A percentile compares a stretch with the other conserved stretches of the same genome.
Conservation (phyloP, 2,113 vertebrate species). For the Penelope pileata region DNA sequence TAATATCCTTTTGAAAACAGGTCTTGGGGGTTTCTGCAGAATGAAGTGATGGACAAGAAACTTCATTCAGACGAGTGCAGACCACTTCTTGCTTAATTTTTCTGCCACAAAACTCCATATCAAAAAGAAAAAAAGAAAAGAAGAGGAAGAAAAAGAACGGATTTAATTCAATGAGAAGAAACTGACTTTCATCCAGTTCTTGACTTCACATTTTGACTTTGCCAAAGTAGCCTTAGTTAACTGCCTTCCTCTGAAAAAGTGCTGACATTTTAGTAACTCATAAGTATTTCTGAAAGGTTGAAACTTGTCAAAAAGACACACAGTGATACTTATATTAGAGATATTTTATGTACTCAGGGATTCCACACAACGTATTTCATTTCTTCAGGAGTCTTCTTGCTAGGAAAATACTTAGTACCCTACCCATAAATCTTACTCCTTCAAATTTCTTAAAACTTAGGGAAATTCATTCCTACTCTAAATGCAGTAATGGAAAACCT, state of each 20-base stretch:
- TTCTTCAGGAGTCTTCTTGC: neutral
- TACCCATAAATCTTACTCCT: neutral
- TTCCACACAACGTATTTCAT: neutral
- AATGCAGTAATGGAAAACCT: neutral
- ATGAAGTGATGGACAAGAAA: neutral
- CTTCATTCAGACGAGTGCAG: fast-evolving
- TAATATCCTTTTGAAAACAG: neutral
- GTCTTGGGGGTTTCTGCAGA: neutral
- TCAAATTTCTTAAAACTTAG: neutral
- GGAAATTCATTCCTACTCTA: neutral
- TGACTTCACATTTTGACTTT: neutral
- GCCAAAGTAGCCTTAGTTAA: neutral
- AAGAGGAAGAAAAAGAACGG: fast-evolving
- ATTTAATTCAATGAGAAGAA: neutral
- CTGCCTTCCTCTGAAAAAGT: neutral
- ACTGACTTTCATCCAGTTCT: neutral
- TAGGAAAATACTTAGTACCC: neutral
- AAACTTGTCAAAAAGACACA: neutral
- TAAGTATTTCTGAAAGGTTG: neutral
- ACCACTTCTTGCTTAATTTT: neutral
- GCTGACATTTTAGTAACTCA: neutral
- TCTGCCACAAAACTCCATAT: neutral
- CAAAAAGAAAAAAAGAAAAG: neutral
- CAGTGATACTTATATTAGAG: neutral
- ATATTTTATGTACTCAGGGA: neutral